Percentiles rank a stretch among this genome's conserved stretches.
These are phyloP conservation scores for Drosophila miranda DNA, from an alignment of 1,140 invertebrate species.

Conservation along the genomic window DNA sequence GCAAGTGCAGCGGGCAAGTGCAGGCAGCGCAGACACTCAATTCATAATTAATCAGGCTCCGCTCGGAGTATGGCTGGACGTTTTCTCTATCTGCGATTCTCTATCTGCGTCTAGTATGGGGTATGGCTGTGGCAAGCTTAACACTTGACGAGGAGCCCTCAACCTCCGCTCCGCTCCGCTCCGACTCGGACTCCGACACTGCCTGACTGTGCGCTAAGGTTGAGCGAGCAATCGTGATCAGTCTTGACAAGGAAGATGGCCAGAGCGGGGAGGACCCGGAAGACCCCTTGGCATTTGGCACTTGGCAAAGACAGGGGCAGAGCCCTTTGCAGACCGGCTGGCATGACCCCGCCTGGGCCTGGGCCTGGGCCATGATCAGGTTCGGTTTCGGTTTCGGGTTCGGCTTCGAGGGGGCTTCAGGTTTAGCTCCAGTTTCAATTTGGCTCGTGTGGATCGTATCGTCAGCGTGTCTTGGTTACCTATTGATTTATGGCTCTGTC, in stretches of 20 bases:
- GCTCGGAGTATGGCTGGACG: neutral
- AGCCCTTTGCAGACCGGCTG: neutral
- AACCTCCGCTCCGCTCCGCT: neutral
- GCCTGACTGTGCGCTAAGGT: constrained; percentile 38
- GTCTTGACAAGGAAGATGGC: no score
- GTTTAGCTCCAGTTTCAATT: constrained; percentile 23
- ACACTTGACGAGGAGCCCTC: constrained; percentile 32
- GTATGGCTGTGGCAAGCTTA: constrained; percentile 20
- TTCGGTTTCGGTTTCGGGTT: neutral
- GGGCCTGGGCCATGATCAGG: neutral
- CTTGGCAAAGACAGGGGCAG: neutral
- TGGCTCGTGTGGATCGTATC: constrained; percentile 24
- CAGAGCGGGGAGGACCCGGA: constrained; percentile 10
- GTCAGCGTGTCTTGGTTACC: constrained; percentile 15
- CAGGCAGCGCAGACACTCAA: constrained; percentile 58
- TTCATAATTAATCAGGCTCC: constrained; percentile 75
- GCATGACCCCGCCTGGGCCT: neutral
- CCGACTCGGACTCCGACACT: neutral
- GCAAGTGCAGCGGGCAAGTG: constrained; percentile 26
- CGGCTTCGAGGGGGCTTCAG: neutral
- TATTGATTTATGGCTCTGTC: constrained; percentile 62
- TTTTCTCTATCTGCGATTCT: no score
- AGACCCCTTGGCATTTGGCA: constrained; percentile 3
- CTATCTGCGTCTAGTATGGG: constrained; percentile 1
- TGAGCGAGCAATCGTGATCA: constrained; percentile 43